These are phyloP conservation scores for Pavo muticus DNA, from an alignment of 2,113 vertebrate species.

Conservation along the genomic window DNA sequence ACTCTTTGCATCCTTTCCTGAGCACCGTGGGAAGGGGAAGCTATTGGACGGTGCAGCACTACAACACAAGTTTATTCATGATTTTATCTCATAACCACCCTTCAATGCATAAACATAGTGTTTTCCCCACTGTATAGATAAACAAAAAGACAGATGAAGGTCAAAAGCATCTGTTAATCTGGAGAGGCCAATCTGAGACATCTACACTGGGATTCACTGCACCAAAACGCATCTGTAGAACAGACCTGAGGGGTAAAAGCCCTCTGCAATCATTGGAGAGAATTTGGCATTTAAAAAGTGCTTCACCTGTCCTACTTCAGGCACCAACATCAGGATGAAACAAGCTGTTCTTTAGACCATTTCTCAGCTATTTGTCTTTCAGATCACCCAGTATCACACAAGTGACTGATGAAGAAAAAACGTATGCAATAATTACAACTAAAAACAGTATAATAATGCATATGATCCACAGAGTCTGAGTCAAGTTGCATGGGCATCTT, in stretches of 20 bases:
- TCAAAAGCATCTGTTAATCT: neutral
- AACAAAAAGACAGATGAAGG: constrained; percentile 21
- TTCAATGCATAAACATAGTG: neutral
- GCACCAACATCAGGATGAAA: neutral
- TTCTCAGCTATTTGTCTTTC: neutral
- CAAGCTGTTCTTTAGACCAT: neutral
- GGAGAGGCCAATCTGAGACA: neutral
- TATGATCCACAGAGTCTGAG: neutral
- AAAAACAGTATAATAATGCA: neutral
- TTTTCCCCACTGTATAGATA: neutral
- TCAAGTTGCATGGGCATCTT: neutral
- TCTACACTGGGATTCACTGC: neutral
- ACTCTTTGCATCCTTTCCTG: neutral
- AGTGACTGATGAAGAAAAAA: neutral
- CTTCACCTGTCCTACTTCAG: neutral
- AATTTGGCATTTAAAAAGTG: neutral
- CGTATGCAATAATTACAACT: neutral
- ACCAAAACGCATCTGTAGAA: neutral
- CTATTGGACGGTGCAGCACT: neutral
- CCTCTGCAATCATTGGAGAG: neutral
- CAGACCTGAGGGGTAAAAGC: neutral
- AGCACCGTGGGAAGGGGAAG: neutral
- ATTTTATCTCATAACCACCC: neutral
- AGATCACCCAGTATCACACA: neutral
- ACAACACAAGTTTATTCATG: neutral